Base-by-base conservation (phyloP, 2,113 vertebrate genomes). In the Tragelaphus imberbis region DNA sequence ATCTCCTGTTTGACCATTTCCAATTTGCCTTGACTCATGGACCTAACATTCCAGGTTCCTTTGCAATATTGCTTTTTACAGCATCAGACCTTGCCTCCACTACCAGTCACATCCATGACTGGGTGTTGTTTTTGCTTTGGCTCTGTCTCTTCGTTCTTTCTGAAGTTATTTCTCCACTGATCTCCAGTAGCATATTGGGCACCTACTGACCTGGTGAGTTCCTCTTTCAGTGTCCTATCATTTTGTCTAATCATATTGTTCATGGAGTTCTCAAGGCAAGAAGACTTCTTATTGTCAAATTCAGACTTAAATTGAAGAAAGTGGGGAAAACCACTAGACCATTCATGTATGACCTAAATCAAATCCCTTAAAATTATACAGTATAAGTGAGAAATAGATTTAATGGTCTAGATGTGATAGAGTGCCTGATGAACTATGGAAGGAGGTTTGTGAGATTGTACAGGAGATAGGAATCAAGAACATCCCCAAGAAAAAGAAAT, bases 361-460 rank as follows among this genome's bases (percentile, higher is more conserved):
- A 36, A 68, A 36, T 68, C 17, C 8, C n/a, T 68, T 36, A 36
- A 4, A 36, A 68, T 36, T 36, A 68, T 68, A 68, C 8, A 68
- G 33, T 68, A 4, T 5, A 71, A 5, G 4, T 36, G 65, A 36
- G 65, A 71, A 36, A 36, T 21, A 36, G n/a, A 71, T 36, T 71
- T 71, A 21, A 71, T 17, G n/a, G n/a, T 6, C 65, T 71, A 71
- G 65, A 36, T 21, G 17, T 36, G n/a, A 71, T 36, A 71, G n/a
- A 71, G 17, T 36, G n/a, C 17, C 65, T 36, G 65, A 71, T 36
- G 65, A 36, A 71, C 65, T 21, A 71, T 71, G 9, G 19, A 71
- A 0, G 9, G 9, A 71, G n/a, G 65, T 71, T 36, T 0, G 0
- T 71, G 65, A 71, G n/a, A 36, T 36, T 36, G 65, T 36, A 71